phyloP scores from a whole-genome alignment of 53 echinoderm and acorn worm genomes.

The Paelopatides confundens region DNA sequence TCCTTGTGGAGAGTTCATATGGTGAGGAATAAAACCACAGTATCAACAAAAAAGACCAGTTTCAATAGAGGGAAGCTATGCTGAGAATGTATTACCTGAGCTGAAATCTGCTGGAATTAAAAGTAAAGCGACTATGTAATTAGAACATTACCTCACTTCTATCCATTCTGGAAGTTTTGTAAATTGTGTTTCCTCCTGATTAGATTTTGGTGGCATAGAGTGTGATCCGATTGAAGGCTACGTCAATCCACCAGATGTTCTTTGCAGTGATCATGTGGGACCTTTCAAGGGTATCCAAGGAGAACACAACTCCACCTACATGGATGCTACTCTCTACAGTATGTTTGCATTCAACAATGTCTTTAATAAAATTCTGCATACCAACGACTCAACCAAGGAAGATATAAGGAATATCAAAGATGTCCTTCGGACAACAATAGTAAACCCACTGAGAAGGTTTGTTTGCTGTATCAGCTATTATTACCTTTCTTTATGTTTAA shows the following conservation, averaged over 20 bases:
- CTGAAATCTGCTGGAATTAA: no score
- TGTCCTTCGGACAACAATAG: constrained; percentile 75
- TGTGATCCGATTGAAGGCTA: constrained; percentile 69
- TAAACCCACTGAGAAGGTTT: constrained; percentile 85
- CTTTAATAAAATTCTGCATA: constrained; percentile 69
- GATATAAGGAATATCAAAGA: constrained; percentile 69
- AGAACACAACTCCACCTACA: constrained; percentile 94
- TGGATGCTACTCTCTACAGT: constrained; percentile 87
- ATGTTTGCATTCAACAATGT: constrained; percentile 86
- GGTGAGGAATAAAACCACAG: no score
- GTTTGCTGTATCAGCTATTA: no score
- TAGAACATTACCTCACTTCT: no score
- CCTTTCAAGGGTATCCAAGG: constrained; percentile 87
- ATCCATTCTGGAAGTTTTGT: no score
- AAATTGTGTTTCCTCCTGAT: neutral
- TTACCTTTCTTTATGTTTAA: no score
- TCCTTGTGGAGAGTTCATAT: no score
- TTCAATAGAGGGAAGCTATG: no score
- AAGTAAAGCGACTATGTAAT: no score
- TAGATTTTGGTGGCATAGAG: constrained; percentile 80
- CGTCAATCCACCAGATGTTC: constrained; percentile 56
- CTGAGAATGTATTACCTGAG: no score
- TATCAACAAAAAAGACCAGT: no score
- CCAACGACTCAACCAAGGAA: constrained; percentile 27
- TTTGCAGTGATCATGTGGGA: constrained; percentile 48